Percentiles rank a stretch among this genome's conserved stretches.
Conservation (phyloP, 2,113 vertebrate genomes). For the Salvator merianae region DNA sequence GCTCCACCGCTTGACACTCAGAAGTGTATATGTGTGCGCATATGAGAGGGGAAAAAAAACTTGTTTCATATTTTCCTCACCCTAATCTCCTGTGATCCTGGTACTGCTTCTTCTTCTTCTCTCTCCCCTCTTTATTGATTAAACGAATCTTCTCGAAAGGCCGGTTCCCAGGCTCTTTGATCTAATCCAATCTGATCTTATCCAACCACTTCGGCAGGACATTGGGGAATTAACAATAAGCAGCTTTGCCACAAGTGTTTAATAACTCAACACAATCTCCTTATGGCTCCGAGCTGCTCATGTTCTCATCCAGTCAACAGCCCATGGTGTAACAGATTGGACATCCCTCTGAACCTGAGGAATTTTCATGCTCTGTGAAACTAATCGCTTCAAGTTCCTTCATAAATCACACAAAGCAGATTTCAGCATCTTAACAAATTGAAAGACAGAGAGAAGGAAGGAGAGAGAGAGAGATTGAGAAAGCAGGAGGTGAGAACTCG, state of each 20-base stretch:
- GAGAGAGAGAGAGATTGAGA: not conserved
- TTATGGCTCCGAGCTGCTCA: constrained; percentile 85
- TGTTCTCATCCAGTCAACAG: constrained; percentile 81
- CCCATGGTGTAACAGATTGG: constrained; percentile 81
- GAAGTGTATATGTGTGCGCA: constrained; percentile 53
- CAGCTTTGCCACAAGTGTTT: constrained; percentile 93
- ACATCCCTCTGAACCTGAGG: constrained; percentile 80
- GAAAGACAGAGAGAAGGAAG: constrained; percentile 55
- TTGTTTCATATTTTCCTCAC: constrained; percentile 66
- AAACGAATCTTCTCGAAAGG: constrained; percentile 86
- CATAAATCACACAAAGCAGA: constrained; percentile 86
- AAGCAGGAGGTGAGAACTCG: constrained; percentile 44
- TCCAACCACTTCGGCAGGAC: constrained; percentile 86
- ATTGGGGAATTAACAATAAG: constrained; percentile 88
- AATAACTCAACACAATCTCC: constrained; percentile 93
- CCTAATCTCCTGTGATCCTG: constrained; percentile 72
- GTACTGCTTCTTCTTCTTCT: constrained; percentile 62
- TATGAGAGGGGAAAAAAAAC: constrained; percentile 24
- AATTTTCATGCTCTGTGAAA: constrained; percentile 86
- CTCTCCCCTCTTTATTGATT: constrained; percentile 85
- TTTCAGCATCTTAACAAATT: constrained; percentile 84
- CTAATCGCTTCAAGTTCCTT: constrained; percentile 86
- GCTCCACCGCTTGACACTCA: constrained; percentile 35
- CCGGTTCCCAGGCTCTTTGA: constrained; percentile 87
- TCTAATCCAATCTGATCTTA: constrained; percentile 89